Evolutionary conservation across 1,140 invertebrate species (phyloP).

Genomic region (Drosophila sp.): DNA sequence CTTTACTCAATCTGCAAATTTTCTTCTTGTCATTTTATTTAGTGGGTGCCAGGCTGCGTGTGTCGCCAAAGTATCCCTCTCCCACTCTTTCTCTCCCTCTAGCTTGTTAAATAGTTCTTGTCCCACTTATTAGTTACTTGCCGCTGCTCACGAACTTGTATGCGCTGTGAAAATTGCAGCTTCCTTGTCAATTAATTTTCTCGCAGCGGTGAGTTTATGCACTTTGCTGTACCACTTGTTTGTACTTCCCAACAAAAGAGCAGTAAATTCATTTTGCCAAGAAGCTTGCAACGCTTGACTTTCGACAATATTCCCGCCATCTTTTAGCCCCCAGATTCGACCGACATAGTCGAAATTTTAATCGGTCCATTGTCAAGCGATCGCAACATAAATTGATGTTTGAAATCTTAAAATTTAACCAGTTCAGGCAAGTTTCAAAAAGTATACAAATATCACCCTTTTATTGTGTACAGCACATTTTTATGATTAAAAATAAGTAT

Average conservation of each 20-base stretch:
- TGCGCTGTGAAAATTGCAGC: not conserved
- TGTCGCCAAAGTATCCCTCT: slow-evolving; percentile 41
- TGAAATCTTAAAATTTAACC: too few relatives aligned
- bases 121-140: slow-evolving; percentile 52
- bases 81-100: not conserved
- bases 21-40: slow-evolving; percentile 26
- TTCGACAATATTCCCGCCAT: too few relatives aligned
- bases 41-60: slow-evolving; percentile 60
- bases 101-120: slow-evolving; percentile 35
- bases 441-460: too few relatives aligned
- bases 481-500: too few relatives aligned
- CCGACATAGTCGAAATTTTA: too few relatives aligned
- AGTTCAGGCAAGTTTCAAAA: too few relatives aligned
- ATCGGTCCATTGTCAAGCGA: too few relatives aligned
- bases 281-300: too few relatives aligned
- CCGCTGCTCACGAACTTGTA: slow-evolving; percentile 20
- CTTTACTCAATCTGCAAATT: slow-evolving; percentile 56
- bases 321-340: too few relatives aligned
- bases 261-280: not conserved
- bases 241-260: slow-evolving; percentile 45
- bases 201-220: not conserved
- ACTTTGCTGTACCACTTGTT: slow-evolving; percentile 10
- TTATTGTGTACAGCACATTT: too few relatives aligned
- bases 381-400: too few relatives aligned
- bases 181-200: slow-evolving; percentile 7